These are phyloP conservation scores for Apis cerana DNA, from an alignment of 1,140 invertebrate genomes.

Conservation along the genomic window DNA sequence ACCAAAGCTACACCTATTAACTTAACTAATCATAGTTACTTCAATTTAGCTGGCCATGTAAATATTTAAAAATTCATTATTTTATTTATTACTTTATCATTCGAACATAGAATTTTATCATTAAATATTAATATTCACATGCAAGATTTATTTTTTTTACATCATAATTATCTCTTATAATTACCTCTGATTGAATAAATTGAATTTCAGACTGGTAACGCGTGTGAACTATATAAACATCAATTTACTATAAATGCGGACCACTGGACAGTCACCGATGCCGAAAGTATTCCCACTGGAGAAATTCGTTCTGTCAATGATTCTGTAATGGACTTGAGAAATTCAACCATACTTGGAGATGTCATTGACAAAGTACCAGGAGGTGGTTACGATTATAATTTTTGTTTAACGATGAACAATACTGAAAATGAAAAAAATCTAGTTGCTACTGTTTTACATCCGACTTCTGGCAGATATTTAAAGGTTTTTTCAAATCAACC, in stretches of 20 bases:
- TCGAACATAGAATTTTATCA: not conserved
- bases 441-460: slow-evolving; percentile 84
- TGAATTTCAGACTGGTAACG: slow-evolving; percentile 78
- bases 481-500: slow-evolving; percentile 93
- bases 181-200: not conserved
- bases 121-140: not conserved
- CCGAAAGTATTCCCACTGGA: slow-evolving; percentile 90
- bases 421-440: slow-evolving; percentile 54
- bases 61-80: not conserved
- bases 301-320: slow-evolving; percentile 83
- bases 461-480: slow-evolving; percentile 86
- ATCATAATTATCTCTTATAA: not conserved
- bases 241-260: slow-evolving; percentile 88
- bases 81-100: not conserved
- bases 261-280: slow-evolving; percentile 88
- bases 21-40: slow-evolving; percentile 96
- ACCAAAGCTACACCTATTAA: slow-evolving; percentile 93
- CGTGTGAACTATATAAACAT: slow-evolving; percentile 87
- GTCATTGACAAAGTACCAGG: slow-evolving; percentile 78
- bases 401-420: slow-evolving; percentile 80
- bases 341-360: slow-evolving; percentile 79
- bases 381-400: slow-evolving; percentile 87
- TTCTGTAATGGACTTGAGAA: slow-evolving; percentile 84
- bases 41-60: slow-evolving; percentile 94
- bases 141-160: not conserved